phyloP scores from a whole-genome alignment of 2,113 vertebrate species.

The Arvicanthis niloticus region DNA sequence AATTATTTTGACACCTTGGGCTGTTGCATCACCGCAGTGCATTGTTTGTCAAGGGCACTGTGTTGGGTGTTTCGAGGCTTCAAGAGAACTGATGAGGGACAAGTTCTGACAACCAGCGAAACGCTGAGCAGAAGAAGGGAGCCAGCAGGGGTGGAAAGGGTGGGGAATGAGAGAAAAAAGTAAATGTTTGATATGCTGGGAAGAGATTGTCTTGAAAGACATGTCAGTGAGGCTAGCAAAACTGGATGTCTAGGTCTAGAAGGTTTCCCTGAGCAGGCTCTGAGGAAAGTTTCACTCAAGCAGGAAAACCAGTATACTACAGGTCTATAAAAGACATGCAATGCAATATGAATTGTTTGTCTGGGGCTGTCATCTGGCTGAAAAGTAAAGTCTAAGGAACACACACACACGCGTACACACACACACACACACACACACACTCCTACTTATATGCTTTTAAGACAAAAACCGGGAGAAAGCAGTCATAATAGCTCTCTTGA shows the following conservation, averaged over 20 bases:
- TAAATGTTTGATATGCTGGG: neutral
- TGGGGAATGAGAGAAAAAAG: constrained; percentile 42
- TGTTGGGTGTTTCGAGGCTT: constrained; percentile 71
- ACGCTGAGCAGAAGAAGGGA: neutral
- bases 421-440: neutral
- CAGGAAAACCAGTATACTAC: neutral
- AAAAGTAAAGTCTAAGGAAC: neutral
- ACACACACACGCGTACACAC: neutral
- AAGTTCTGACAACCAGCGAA: constrained; percentile 45
- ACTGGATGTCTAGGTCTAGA: neutral
- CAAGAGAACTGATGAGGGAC: constrained; percentile 63
- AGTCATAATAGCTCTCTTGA: neutral
- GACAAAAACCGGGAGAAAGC: neutral
- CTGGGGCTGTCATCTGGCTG: neutral
- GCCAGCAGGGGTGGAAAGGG: neutral
- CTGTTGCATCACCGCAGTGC: constrained; percentile 76
- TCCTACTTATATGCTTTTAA: constrained; percentile 1
- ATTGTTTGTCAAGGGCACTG: constrained; percentile 78
- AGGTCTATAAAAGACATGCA: neutral
- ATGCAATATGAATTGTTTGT: neutral
- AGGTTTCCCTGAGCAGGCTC: neutral
- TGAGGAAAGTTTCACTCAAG: neutral
- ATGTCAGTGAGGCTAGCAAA: constrained; percentile 33
- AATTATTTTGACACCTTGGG: constrained; percentile 86
- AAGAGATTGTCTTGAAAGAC: constrained; percentile 45